Evolutionary conservation across 2,888 invertebrate species (phyloP), one percentile per base, ranked within the genome.

Genomic region (Catocala sponsa): DNA sequence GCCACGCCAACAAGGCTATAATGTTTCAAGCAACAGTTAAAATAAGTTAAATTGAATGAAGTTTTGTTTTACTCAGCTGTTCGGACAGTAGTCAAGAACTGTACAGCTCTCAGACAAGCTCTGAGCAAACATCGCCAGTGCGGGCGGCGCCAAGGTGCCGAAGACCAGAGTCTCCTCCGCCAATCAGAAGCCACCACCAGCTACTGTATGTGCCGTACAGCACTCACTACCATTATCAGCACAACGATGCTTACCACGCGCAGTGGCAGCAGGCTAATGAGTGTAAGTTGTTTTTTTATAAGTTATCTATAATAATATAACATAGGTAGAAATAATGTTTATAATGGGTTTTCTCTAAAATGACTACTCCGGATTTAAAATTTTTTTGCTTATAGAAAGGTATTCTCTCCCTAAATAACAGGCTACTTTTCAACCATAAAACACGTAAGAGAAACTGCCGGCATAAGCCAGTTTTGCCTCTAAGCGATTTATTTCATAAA

Each of bases 161-260:
- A 1, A 90, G 96, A 15, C 96, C 97, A 0, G 96, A 96, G 84
- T 97, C 97, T 0, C 97, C 97, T 6, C 96, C 97, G 0, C 97
- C 97, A 0, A 95, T 96, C 63, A 92, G 96, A 42, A 96, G 94
- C 71, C 96, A 96, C 81, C 96, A 97, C 69, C 96, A 97, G 83
- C 95, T 96, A 0, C 95, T 97, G 87, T 95, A 97, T 69, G 96
- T 97, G 76, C 97, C 97, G 0, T 97, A 97, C 81, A 96, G 95
- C 80, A 90, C 85, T 0, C 91, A 92, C 61, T 90, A 91, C 58
- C 90, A 92, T 63, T 90, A 92, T 72, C 91, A 91, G 54, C 90
- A 89, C 38, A 82, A 86, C n/a, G 89, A 92, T 43, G 35, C 50
- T 5, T 89, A 91, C 55, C 79, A 82, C 0, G 72, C 85, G 25